Conservation (phyloP, 1,140 invertebrate genomes). For the Tetramorium simillimum region DNA sequence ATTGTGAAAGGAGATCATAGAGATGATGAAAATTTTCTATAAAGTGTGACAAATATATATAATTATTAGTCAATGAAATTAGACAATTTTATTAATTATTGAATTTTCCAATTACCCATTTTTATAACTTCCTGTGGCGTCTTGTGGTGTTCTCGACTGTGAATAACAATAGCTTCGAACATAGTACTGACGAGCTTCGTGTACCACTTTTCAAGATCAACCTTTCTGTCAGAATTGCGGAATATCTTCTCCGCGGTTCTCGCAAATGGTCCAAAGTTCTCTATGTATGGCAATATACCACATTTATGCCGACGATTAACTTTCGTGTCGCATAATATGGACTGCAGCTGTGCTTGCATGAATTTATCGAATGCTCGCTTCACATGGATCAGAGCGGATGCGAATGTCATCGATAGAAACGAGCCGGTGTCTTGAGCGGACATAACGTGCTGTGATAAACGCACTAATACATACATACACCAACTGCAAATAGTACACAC, state of each 20-base stretch:
- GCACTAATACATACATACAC: slow-evolving; percentile 96
- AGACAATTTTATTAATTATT: background rate
- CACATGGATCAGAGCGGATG: slow-evolving; percentile 95
- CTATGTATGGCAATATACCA: slow-evolving; percentile 96
- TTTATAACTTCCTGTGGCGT: slow-evolving; percentile 97
- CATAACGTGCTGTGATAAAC: slow-evolving; percentile 95
- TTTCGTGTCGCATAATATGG: slow-evolving; percentile 92
- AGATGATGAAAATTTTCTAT: slow-evolving; percentile 98
- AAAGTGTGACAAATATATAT: slow-evolving; percentile 64
- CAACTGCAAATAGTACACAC: slow-evolving; percentile 88
- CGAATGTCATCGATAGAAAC: slow-evolving; percentile 96
- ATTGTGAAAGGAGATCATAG: slow-evolving; percentile 93
- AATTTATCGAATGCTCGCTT: slow-evolving; percentile 98
- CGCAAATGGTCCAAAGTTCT: slow-evolving; percentile 96
- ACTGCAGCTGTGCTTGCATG: slow-evolving; percentile 94
- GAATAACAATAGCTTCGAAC: slow-evolving; percentile 93
- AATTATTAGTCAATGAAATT: slow-evolving; percentile 5
- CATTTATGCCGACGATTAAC: slow-evolving; percentile 92
- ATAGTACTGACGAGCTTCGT: slow-evolving; percentile 93
- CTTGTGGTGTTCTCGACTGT: slow-evolving; percentile 95
- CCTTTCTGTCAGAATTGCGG: slow-evolving; percentile 93
- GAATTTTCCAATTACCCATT: slow-evolving; percentile 89
- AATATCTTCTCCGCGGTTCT: slow-evolving; percentile 95
- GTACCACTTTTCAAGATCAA: slow-evolving; percentile 99
- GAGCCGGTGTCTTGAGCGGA: slow-evolving; percentile 96